Evolutionary conservation across 2,797 vertebrate genomes (phyloP), one percentile per base, ranked within the genome.

Genomic region (Alfaro cultratus): DNA sequence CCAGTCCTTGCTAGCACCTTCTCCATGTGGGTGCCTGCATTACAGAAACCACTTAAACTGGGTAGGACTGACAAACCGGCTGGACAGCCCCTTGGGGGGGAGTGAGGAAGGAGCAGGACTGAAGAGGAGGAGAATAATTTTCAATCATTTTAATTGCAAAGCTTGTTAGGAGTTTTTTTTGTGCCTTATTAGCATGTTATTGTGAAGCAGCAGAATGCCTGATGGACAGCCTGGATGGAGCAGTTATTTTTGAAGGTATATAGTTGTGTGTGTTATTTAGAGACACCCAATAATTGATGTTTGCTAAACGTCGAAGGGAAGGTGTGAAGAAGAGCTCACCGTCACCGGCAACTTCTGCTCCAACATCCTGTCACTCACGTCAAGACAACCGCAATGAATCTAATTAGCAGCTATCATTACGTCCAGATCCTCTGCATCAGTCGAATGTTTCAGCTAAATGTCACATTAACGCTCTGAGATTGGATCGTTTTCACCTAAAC

Each of bases 71-170:
- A 89, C 81, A 85, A 81, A 89, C 78, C 68, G 64, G 46, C 11
- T 1, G 1, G 43, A 5, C 62, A 29, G 72, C 71, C 79, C 23
- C 55, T 8, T 16, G 78, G 21, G 81, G 80, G 83, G 75, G 41
- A 83, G 80, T 5, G 2, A 67, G 41, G 26, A 47, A 75, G 75
- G 29, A 43, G 74, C 16, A 46, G 80, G 62, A 77, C 49, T 26
- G 79, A 64, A 75, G 57, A 72, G 77, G 71, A 73, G 86, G 80
- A 79, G 77, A 31, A 36, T 72, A 82, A 39, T 71, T 79, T 85
- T 82, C 1, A 49, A 78, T 70, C 64, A 86, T 77, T 90, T 91
- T 88, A 91, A 91, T 86, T 88, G 85, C 86, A 82, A 82, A 79
- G 80, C 87, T 87, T 80, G 86, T 87, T 85, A 80, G 73, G 26